phyloP scores from a whole-genome alignment of 1,140 invertebrate species.

The Leptinotarsa lineolata region DNA sequence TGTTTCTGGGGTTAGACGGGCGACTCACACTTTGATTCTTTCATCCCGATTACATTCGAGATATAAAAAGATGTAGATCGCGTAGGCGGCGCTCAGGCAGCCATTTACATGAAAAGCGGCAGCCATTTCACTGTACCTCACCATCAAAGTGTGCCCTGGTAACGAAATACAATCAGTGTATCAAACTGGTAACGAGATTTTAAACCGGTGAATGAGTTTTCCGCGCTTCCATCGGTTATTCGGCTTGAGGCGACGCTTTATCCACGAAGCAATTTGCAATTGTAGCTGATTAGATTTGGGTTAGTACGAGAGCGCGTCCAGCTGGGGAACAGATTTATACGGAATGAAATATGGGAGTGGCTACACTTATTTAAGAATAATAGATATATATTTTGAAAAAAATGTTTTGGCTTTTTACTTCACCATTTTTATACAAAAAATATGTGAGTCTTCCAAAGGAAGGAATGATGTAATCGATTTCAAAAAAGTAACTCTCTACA shows the following conservation, averaged over 20 bases:
- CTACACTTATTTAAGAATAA: neutral
- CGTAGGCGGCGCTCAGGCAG: constrained; percentile 41
- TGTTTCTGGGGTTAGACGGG: constrained; percentile 22
- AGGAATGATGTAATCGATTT: too few relatives aligned
- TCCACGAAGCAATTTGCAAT: constrained; percentile 3
- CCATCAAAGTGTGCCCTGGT: constrained; percentile 44
- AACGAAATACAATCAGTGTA: constrained; percentile 41
- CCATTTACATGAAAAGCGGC: constrained; percentile 48
- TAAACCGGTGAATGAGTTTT: constrained; percentile 44
- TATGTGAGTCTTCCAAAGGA: too few relatives aligned
- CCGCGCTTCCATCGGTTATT: constrained; percentile 31
- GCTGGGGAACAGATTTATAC: neutral
- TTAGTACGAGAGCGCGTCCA: constrained; percentile 10
- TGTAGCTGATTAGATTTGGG: constrained; percentile 22
- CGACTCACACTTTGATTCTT: constrained; percentile 15
- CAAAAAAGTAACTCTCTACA: too few relatives aligned
- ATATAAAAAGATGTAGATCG: constrained; percentile 10
- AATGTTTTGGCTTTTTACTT: too few relatives aligned
- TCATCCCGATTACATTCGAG: constrained; percentile 32
- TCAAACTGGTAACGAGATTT: constrained; percentile 42
- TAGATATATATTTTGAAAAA: neutral
- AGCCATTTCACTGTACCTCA: constrained; percentile 45
- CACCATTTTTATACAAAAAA: too few relatives aligned
- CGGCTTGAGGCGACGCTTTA: neutral
- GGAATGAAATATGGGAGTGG: neutral